These are phyloP conservation scores for Percina caprodes DNA, from an alignment of 2,113 vertebrate genomes.

Conservation along the genomic window DNA sequence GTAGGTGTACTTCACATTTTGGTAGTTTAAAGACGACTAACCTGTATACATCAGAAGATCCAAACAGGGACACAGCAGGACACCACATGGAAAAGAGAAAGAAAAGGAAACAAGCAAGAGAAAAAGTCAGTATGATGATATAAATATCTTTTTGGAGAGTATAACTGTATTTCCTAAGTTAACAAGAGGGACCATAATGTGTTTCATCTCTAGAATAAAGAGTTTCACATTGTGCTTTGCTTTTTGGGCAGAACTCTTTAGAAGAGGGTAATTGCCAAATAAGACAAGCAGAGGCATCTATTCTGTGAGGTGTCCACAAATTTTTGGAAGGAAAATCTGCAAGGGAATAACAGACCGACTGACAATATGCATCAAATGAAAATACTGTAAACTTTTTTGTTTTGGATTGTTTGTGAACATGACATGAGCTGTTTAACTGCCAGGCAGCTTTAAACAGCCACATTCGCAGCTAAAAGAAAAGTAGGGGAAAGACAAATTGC, in stretches of 20 bases:
- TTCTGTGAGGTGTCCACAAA: constrained; percentile 72
- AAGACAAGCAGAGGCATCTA: constrained; percentile 73
- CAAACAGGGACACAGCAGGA: constrained; percentile 41
- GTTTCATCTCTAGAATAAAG: constrained; percentile 66
- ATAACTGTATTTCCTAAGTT: constrained; percentile 13
- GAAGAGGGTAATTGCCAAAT: constrained; percentile 65
- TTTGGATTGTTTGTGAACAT: constrained; percentile 78
- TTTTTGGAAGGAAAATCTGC: constrained; percentile 72
- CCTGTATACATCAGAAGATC: constrained; percentile 68
- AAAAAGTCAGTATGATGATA: constrained; percentile 46
- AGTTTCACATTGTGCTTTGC: constrained; percentile 32
- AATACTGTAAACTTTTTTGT: constrained; percentile 71
- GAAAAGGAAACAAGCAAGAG: constrained; percentile 29
- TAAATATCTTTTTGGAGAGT: constrained; percentile 32
- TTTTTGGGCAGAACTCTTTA: constrained; percentile 62
- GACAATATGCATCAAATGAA: constrained; percentile 73
- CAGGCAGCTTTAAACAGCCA: constrained; percentile 65
- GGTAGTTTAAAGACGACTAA: constrained; percentile 61
- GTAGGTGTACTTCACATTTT: not conserved
- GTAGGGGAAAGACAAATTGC: constrained; percentile 87
- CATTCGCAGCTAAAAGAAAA: constrained; percentile 83
- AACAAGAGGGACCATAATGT: constrained; percentile 48
- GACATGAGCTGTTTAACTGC: constrained; percentile 61
- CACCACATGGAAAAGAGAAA: constrained; percentile 62
- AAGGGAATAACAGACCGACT: constrained; percentile 85